Evolutionary conservation across 37 sponge, comb jelly and placozoan genomes (phyloP).

Genomic region (Mnemiopsis leidyi): DNA sequence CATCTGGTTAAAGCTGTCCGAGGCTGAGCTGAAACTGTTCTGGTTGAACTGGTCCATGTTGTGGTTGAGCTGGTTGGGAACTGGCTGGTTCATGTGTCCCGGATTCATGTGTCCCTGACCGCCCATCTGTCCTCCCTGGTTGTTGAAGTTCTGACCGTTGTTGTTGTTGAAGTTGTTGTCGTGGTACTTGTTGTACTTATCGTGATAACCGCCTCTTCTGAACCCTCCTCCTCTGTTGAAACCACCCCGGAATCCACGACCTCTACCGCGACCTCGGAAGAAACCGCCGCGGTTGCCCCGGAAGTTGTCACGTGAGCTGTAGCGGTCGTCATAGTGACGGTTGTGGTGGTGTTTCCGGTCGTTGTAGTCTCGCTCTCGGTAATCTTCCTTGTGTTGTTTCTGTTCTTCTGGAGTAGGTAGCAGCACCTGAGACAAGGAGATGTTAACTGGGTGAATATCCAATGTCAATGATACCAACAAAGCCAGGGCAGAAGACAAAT

Average conservation of each 20-base stretch:
- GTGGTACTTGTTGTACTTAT: not conserved
- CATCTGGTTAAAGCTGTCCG: not conserved
- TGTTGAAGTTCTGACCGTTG: not conserved
- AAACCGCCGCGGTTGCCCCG: conserved; percentile 1
- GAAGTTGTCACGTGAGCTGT: not conserved
- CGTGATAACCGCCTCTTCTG: not conserved
- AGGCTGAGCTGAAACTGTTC: not conserved
- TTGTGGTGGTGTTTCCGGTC: conserved; percentile 14
- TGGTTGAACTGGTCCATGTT: not conserved
- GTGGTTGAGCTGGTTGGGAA: not conserved
- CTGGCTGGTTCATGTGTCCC: not conserved
- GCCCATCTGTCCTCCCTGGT: not conserved
- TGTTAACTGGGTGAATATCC: no score
- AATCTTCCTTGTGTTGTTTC: not conserved
- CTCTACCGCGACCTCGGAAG: conserved; percentile 14
- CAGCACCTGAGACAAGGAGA: conserved; percentile 15
- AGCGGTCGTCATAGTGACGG: not conserved
- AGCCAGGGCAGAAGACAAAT: no score
- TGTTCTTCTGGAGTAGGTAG: conserved; percentile 52
- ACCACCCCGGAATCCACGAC: not conserved
- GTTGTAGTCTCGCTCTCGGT: not conserved
- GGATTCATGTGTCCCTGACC: not conserved
- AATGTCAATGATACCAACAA: no score
- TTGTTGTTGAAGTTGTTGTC: not conserved
- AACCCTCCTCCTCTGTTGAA: conserved; percentile 22